Conservation (phyloP, 2,888 invertebrate genomes). For the Oligia strigilis region DNA sequence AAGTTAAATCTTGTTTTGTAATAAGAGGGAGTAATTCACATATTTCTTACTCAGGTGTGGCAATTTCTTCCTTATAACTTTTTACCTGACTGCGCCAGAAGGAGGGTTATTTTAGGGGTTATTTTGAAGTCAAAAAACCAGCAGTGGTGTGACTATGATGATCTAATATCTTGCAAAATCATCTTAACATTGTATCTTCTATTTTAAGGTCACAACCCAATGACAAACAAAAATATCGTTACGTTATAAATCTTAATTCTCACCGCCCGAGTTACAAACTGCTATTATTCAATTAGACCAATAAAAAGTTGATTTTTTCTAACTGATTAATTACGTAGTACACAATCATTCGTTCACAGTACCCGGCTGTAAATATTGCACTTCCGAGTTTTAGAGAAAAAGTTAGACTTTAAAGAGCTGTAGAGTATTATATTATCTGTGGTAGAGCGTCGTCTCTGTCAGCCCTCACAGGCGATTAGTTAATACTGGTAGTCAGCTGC, state of each 20-base stretch:
- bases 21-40: neutral
- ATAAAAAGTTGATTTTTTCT: slow-evolving; percentile 50
- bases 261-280: slow-evolving; percentile 1
- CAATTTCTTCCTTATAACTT: neutral
- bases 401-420: too few relatives aligned
- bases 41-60: neutral
- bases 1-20: neutral
- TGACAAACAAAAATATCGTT: slow-evolving; percentile 37
- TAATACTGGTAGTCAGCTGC: too few relatives aligned
- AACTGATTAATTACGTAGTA: slow-evolving; percentile 59
- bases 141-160: neutral
- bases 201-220: slow-evolving; percentile 20
- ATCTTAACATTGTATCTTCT: neutral
- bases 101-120: neutral
- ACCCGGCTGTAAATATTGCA: neutral
- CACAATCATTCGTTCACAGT: slow-evolving; percentile 34
- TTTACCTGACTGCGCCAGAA: too few relatives aligned
- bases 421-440: too few relatives aligned
- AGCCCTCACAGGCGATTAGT: neutral
- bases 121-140: neutral
- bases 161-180: neutral
- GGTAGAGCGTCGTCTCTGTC: neutral
- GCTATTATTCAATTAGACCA: slow-evolving; percentile 66
- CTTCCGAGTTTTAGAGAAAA: neutral
- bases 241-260: slow-evolving; percentile 57